Base-by-base conservation (phyloP, 2,113 vertebrate genomes). In the Seriola dumerili region DNA sequence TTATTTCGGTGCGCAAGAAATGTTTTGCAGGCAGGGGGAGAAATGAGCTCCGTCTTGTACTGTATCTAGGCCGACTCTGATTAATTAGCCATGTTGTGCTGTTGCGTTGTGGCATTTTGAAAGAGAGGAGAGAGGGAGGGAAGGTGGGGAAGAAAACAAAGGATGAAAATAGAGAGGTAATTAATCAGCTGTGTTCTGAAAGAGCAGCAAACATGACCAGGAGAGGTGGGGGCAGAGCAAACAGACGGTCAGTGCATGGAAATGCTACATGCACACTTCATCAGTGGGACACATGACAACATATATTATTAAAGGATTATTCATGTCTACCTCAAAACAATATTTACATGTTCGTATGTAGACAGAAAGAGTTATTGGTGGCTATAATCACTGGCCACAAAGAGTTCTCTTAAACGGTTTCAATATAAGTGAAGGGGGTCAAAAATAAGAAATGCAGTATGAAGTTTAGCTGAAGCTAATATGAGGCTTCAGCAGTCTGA, bases 81-180 rank as follows among this genome's bases (percentile, higher is more conserved):
- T 95, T 94, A 94, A 96, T 95, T 95, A 93, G 92, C 91, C 81
- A 11, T 85, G 90, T 92, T 92, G 90, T 79, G 79, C 80, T 89
- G 90, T 91, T 92, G 91, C 89, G 86, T 84, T 87, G 87, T 86
- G 90, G 87, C 88, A 84, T 93, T 94, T 89, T 92, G 87, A 91
- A 82, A 83, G 81, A 88, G 87, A 75, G 76, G 75, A 82, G 89
- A 76, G 85, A 75, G 84, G 76, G 75, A 61, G 71, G 54, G 73
- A 3, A 10, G 19, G 36, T 8, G 29, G 57, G 3, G 32, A 72
- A 58, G 58, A 63, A 72, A 83, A 69, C 29, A n/a, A 74, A 70
- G 82, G 91, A 90, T 92, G 87, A 91, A 94, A 93, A 94, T 84
- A 92, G 88, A 79, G 86, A 85, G 78, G 91, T 93, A 93, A 95